Conservation (phyloP, 1,140 invertebrate species). For the Panagrolaimus sp. region DNA sequence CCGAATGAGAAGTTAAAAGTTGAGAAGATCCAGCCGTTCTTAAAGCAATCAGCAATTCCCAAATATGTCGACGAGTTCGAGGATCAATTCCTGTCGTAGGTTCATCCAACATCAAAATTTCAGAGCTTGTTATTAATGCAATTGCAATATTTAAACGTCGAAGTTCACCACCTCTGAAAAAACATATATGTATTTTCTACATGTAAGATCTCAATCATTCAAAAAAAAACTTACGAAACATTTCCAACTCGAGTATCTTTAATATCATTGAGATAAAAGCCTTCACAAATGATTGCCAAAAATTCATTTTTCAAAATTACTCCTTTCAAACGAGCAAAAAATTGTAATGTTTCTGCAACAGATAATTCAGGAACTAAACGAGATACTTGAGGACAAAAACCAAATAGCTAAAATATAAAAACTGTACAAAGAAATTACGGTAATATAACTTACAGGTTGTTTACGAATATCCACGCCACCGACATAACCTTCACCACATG, state of each 20-base stretch:
- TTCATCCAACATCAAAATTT: constrained; percentile 60
- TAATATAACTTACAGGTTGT: constrained; percentile 12
- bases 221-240: neutral
- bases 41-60: constrained; percentile 60
- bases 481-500: neutral
- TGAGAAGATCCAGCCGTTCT: constrained; percentile 20
- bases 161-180: constrained; percentile 58
- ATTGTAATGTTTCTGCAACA: neutral
- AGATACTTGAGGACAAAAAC: neutral
- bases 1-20: constrained; percentile 57
- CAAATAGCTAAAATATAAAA: neutral
- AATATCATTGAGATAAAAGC: neutral
- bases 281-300: neutral
- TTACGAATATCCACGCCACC: neutral
- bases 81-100: constrained; percentile 65
- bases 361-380: neutral
- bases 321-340: neutral
- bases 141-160: neutral
- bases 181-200: too few species aligned
- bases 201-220: neutral
- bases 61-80: constrained; percentile 62
- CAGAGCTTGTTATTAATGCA: neutral
- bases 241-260: neutral
- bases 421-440: too few species aligned
- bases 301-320: neutral